These are phyloP conservation scores for Crambe crambe DNA, from an alignment of 37 sponge, comb jelly and placozoan genomes.

Conservation along the genomic window DNA sequence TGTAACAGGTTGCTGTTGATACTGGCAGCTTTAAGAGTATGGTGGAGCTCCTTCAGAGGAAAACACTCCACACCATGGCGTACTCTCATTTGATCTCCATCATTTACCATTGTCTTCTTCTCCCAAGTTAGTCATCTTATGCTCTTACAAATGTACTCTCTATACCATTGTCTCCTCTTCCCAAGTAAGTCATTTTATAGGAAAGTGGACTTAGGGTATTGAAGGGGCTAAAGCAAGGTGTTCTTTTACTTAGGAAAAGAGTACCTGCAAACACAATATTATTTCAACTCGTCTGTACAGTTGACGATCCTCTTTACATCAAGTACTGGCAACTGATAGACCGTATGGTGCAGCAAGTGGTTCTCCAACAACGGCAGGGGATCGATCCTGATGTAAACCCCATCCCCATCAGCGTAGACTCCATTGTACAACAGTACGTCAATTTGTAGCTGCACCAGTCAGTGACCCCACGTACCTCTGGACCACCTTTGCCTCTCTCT, in stretches of 20 bases:
- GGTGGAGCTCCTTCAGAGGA: constrained; percentile 52
- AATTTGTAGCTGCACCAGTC: not conserved
- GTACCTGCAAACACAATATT: no score
- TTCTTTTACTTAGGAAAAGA: no score
- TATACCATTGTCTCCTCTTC: no score
- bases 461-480: no score
- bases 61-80: constrained; percentile 61
- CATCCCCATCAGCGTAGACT: constrained; percentile 57
- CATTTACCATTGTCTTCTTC: constrained; percentile 67
- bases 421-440: constrained; percentile 68
- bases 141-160: no score
- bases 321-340: constrained; percentile 76
- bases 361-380: constrained; percentile 74
- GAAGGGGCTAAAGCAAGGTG: no score
- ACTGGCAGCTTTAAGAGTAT: constrained; percentile 47
- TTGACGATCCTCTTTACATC: constrained; percentile 65
- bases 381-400: constrained; percentile 70
- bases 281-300: constrained; percentile 30
- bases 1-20: constrained; percentile 52
- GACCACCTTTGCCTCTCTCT: not conserved
- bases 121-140: constrained; percentile 47
- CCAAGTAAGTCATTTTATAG: no score
- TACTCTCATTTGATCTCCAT: constrained; percentile 64
- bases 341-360: constrained; percentile 78
- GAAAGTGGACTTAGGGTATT: no score